Base-by-base conservation (phyloP, 2,888 invertebrate genomes). In the Sipha maydis region DNA sequence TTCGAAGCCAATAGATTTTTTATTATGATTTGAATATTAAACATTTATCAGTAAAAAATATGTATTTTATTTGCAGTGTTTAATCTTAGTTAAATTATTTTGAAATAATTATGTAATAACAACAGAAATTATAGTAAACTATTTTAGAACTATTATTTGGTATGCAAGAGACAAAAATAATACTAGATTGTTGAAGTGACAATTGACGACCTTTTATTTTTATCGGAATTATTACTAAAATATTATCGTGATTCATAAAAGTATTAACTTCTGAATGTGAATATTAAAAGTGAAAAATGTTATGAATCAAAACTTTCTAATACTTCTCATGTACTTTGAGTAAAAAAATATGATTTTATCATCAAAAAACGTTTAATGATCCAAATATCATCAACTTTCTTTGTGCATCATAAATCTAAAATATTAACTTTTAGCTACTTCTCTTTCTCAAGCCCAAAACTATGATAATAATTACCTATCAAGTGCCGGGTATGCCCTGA, bases 401-500 rank as follows among this genome's bases (percentile, higher is more conserved):
- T 61, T 28, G 28, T 71, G 14, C 28, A 41, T 25, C 31, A 5
- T 48, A 71, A 71, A 82, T 71, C 25, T 48, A 73, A 75, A 75
- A 28, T 75, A 83, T 83, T 25, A 28, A 34, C n/a, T 31, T 48
- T 67, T 19, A 0, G 28, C 8, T 69, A 71, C 28, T 48, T 48
- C 28, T 31, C 48, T 5, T 38, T 54, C 71, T 41, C 4, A 28
- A 3, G 7, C 2, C 14, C 0, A 19, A 17, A 11, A 82, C 5
- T 14, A 83, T 71, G 14, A 83, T 75, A 9, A 54, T 85, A 79
- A 73, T 80, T 88, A 88, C 88, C 75, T 82, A 8, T 88, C 88
- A 31, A 82, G 82, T n/a, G 76, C 56, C 11, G 89, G 75, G 84
- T 88, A 88, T n/a, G 88, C 75, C 31, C 88, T 88, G 67, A 82